phyloP scores from a whole-genome alignment of 2,797 vertebrate species.

The Garrulus glandarius region DNA sequence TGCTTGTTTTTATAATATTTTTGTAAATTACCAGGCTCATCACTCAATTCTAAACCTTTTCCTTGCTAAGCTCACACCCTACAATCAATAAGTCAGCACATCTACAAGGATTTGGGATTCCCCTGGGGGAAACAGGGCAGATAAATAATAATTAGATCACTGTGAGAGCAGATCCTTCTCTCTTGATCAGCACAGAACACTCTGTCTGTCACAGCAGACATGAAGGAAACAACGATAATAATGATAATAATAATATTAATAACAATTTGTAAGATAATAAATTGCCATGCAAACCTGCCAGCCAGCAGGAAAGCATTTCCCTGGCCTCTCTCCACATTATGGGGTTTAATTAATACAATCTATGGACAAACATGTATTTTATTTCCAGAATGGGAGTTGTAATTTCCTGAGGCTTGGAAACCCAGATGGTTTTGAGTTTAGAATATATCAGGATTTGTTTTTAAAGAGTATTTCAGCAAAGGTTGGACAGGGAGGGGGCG shows the following conservation, averaged over 20 bases:
- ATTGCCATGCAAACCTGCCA: not conserved
- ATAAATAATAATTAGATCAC: not conserved
- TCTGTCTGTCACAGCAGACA: not conserved
- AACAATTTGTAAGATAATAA: not conserved
- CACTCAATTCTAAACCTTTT: not conserved
- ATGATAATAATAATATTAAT: not conserved
- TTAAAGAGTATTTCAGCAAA: slow-evolving; percentile 16
- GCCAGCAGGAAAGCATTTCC: slow-evolving; percentile 5
- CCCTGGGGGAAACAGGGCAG: not conserved
- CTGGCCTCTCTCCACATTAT: not conserved
- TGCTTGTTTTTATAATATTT: not conserved
- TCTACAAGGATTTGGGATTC: not conserved
- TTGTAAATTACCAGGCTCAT: not conserved
- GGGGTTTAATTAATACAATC: slow-evolving; percentile 37
- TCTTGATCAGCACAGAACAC: not conserved
- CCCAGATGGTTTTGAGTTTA: slow-evolving; percentile 62
- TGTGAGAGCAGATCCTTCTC: not conserved
- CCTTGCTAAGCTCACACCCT: not conserved
- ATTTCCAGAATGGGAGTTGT: slow-evolving; percentile 57
- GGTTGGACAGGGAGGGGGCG: not conserved
- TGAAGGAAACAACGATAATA: not conserved
- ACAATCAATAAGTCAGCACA: not conserved
- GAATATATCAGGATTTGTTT: slow-evolving; percentile 1
- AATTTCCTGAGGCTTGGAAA: slow-evolving; percentile 74
- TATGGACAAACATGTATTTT: slow-evolving; percentile 36